Evolutionary conservation across 2,113 vertebrate genomes (phyloP).

Genomic region (Chionomys nivalis): DNA sequence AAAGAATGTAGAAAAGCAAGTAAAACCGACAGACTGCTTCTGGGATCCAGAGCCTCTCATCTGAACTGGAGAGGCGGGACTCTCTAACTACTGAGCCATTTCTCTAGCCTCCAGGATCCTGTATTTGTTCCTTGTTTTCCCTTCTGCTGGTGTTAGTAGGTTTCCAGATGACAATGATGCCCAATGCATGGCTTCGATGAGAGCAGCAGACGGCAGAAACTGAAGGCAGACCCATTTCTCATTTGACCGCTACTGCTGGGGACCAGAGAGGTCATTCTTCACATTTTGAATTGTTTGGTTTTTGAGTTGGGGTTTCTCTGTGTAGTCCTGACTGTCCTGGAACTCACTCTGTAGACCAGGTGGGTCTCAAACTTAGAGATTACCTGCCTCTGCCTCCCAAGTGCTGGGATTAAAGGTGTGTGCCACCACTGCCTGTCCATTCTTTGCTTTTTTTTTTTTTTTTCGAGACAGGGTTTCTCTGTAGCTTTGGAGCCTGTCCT

Average conservation of each 20-base stretch:
- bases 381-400: not conserved
- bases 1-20: not conserved
- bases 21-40: not conserved
- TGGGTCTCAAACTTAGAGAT: not conserved
- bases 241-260: constrained; percentile 3
- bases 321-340: not conserved
- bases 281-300: not conserved
- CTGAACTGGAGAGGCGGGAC: not conserved
- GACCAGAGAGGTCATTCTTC: not conserved
- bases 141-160: constrained; percentile 49
- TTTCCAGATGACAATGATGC: constrained; percentile 45
- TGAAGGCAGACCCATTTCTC: constrained; percentile 21
- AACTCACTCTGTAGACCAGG: too few species aligned
- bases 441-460: too few species aligned
- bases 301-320: not conserved
- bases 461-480: too few species aligned
- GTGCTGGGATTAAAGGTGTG: too few species aligned
- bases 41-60: not conserved
- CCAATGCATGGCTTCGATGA: not conserved
- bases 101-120: not conserved
- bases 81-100: not conserved
- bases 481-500: too few species aligned
- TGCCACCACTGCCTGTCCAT: too few species aligned
- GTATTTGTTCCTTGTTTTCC: constrained; percentile 26
- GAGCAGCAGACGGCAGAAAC: constrained; percentile 30